These are phyloP conservation scores for Alauda arvensis DNA, from an alignment of 2,797 vertebrate species.

Conservation along the genomic window DNA sequence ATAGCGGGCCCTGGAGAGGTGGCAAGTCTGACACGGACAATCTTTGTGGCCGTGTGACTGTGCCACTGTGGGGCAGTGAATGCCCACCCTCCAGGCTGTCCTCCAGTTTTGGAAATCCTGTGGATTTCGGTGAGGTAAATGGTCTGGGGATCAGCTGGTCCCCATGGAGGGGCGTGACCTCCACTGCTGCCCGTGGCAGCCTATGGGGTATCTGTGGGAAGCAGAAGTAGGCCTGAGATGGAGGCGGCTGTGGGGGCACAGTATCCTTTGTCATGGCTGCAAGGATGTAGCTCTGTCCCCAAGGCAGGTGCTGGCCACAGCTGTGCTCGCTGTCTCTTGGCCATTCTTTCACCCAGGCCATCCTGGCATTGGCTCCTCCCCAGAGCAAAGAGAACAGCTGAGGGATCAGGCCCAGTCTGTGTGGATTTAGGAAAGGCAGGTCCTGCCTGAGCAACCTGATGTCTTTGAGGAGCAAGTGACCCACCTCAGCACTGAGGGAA, in stretches of 20 bases:
- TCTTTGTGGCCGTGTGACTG: neutral
- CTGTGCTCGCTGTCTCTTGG: no score
- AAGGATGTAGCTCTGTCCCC: no score
- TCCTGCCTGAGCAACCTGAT: neutral
- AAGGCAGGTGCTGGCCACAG: no score
- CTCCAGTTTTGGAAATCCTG: neutral
- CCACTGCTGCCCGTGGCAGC: rapidly evolving
- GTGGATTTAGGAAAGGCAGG: neutral
- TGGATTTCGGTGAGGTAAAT: neutral
- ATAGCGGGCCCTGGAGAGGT: no score
- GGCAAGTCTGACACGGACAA: neutral
- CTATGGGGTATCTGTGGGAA: neutral
- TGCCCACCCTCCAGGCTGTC: neutral
- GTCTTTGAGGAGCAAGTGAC: rapidly evolving
- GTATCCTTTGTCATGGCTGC: no score
- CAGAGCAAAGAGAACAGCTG: rapidly evolving
- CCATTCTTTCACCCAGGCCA: no score
- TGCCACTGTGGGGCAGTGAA: rapidly evolving
- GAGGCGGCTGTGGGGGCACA: rapidly evolving
- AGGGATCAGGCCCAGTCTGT: neutral
- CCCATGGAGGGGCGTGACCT: rapidly evolving
- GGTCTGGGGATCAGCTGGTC: rapidly evolving
- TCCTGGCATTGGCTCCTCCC: no score
- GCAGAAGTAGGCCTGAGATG: rapidly evolving
- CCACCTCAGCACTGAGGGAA: rapidly evolving